phyloP scores from a whole-genome alignment of 2,888 invertebrate species.

The Cryptophagus acutangulus region DNA sequence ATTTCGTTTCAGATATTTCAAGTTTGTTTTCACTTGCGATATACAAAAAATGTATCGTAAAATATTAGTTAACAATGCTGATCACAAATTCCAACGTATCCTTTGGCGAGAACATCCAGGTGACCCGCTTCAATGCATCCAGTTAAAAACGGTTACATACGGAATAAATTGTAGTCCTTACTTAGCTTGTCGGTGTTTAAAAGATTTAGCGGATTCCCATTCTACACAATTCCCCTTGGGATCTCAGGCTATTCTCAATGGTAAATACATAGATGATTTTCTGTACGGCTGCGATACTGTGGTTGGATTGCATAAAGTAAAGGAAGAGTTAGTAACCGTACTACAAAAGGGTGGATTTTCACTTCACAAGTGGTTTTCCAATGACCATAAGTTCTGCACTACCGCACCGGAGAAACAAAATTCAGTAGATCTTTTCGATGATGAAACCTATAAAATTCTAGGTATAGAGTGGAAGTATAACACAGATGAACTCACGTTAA shows the following conservation, averaged over 20 bases:
- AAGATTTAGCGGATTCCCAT: conserved; percentile 12
- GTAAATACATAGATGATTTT: conserved; percentile 11
- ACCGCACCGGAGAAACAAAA: not conserved
- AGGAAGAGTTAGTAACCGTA: conserved; percentile 10
- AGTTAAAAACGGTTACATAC: conserved; percentile 19
- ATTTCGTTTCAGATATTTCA: conserved; percentile 9
- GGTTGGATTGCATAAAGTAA: conserved; percentile 4
- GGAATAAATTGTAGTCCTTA: conserved; percentile 18
- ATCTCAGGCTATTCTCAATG: conserved; percentile 2
- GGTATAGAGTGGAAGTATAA: not conserved
- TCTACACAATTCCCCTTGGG: conserved; percentile 7
- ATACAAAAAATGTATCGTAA: conserved; percentile 21
- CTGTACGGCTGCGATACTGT: conserved; percentile 6
- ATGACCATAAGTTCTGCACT: conserved; percentile 5
- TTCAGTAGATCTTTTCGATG: no score
- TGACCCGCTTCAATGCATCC: conserved; percentile 15
- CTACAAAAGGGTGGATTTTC: conserved; percentile 8
- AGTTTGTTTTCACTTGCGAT: conserved; percentile 15
- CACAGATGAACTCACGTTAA: conserved; percentile 5
- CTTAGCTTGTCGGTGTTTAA: conserved; percentile 13
- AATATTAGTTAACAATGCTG: conserved; percentile 13
- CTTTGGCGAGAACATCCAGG: conserved; percentile 17
- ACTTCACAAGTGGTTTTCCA: conserved; percentile 18
- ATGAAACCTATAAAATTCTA: not conserved
- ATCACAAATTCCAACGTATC: conserved; percentile 18